phyloP scores from a whole-genome alignment of 2,888 invertebrate species.

The Lobophora halterata region DNA sequence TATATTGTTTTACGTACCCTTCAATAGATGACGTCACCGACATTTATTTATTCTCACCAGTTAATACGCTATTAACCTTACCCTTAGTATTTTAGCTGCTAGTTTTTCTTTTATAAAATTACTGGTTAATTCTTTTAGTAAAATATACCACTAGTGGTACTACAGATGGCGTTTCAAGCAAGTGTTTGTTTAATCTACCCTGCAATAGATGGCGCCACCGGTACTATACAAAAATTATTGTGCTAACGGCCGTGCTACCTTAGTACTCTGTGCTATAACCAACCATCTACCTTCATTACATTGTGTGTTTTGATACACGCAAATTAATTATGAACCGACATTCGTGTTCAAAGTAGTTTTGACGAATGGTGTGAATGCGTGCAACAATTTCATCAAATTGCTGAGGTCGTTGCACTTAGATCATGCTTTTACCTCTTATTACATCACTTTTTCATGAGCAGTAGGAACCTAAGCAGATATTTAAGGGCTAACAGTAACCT shows the following conservation, averaged over 20 bases:
- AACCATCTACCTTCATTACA: no score
- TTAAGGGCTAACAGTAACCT: background rate
- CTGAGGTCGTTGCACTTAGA: slow-evolving; percentile 22
- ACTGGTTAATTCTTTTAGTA: no score
- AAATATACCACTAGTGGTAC: background rate
- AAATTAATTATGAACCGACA: slow-evolving; percentile 15
- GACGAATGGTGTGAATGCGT: slow-evolving; percentile 19
- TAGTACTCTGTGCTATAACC: no score
- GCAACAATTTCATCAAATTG: slow-evolving; percentile 22
- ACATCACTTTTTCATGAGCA: no score
- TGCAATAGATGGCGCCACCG: slow-evolving; percentile 23
- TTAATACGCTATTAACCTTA: no score
- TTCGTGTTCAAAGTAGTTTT: slow-evolving; percentile 21
- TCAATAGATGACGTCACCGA: no score
- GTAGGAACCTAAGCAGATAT: slow-evolving; percentile 1
- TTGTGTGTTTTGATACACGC: no score
- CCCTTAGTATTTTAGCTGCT: no score
- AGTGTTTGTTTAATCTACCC: background rate
- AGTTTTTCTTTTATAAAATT: no score
- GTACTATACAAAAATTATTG: slow-evolving; percentile 1
- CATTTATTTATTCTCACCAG: no score
- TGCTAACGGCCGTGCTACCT: no score
- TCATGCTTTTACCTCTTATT: slow-evolving; percentile 23
- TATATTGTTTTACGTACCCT: no score
- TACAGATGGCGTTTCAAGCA: slow-evolving; percentile 17